Evolutionary conservation across 2,888 invertebrate genomes (phyloP).

Genomic region (Nemotelus pantherinus): DNA sequence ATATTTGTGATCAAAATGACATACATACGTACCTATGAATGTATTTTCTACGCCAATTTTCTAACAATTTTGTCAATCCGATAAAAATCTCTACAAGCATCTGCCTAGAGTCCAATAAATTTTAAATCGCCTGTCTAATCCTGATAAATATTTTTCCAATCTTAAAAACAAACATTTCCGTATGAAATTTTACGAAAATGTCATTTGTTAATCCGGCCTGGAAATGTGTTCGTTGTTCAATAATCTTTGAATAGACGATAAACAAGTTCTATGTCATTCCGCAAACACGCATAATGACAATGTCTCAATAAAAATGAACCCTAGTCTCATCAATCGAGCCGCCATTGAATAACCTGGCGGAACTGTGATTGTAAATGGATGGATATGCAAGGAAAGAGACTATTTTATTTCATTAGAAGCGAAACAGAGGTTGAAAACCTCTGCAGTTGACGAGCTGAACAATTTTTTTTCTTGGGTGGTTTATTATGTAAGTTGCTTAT

Average conservation of each 20-base stretch:
- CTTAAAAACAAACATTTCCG: constrained; percentile 33
- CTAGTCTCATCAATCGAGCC: neutral
- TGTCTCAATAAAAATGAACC: constrained; percentile 12
- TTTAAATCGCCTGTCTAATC: constrained; percentile 30
- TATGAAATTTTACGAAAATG: neutral
- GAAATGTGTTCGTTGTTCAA: neutral
- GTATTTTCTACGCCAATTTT: too few relatives aligned
- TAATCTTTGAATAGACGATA: constrained; percentile 38
- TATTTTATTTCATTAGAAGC: too few relatives aligned
- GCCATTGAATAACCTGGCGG: neutral
- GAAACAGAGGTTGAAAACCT: too few relatives aligned
- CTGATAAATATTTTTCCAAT: constrained; percentile 42
- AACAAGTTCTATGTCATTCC: constrained; percentile 32
- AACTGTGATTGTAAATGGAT: too few relatives aligned
- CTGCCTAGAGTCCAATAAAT: constrained; percentile 1
- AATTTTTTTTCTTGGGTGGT: too few relatives aligned
- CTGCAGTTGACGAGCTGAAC: too few relatives aligned
- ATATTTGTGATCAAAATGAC: too few relatives aligned
- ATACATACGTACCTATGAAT: too few relatives aligned
- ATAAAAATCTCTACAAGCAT: too few relatives aligned
- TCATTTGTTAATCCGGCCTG: constrained; percentile 24
- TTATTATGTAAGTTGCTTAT: too few relatives aligned
- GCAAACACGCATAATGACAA: constrained; percentile 39
- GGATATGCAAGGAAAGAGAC: too few relatives aligned
- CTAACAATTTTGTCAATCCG: too few relatives aligned